Percentiles rank a stretch among this genome's conserved stretches.
Conservation (phyloP, 2,888 invertebrate species). For the Pseudanteris insignis region DNA sequence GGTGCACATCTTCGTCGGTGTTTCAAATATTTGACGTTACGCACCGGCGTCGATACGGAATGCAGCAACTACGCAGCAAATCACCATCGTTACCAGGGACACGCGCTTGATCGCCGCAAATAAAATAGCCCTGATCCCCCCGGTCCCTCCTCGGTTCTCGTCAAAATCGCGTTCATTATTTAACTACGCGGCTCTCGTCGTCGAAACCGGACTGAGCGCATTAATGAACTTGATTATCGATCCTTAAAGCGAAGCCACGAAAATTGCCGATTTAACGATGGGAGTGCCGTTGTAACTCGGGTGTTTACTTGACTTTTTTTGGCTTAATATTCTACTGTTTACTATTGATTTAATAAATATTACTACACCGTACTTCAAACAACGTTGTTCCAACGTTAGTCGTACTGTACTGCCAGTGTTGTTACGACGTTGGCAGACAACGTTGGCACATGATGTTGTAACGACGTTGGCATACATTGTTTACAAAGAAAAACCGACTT, state of each 20-base stretch:
- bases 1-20: constrained; percentile 13
- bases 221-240: constrained; percentile 30
- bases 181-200: constrained; percentile 13
- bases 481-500: too few species aligned
- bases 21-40: constrained; percentile 27
- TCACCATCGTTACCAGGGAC: constrained; percentile 36
- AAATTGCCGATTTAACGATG: neutral
- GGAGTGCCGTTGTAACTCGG: too few species aligned
- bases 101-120: constrained; percentile 31
- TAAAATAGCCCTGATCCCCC: constrained; percentile 31
- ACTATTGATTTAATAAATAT: too few species aligned
- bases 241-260: constrained; percentile 9
- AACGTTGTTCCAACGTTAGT: too few species aligned
- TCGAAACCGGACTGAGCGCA: constrained; percentile 13
- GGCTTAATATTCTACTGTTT: too few species aligned
- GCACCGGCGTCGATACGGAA: constrained; percentile 24
- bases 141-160: too few species aligned
- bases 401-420: too few species aligned
- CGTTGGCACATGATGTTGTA: too few species aligned
- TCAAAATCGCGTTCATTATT: constrained; percentile 36
- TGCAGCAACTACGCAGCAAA: constrained; percentile 31
- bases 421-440: too few species aligned
- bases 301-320: too few species aligned
- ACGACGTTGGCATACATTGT: too few species aligned
- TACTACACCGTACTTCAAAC: too few species aligned